Conservation (phyloP, 2,888 invertebrate species). For the Neria commutata region DNA sequence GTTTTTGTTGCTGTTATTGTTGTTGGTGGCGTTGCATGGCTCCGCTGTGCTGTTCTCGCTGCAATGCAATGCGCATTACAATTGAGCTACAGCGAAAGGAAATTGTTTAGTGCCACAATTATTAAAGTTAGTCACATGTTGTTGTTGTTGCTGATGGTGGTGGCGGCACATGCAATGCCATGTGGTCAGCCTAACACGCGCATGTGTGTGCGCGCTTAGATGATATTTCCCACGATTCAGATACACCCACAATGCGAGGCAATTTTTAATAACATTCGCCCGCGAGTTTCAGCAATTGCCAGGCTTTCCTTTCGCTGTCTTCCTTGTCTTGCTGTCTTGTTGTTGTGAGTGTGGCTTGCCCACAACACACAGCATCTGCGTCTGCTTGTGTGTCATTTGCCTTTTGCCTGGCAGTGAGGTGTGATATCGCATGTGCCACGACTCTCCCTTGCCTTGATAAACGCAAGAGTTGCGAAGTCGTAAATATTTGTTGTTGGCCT, state of each 20-base stretch:
- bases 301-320: too few species aligned
- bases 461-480: too few species aligned
- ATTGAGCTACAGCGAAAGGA: conserved; percentile 22
- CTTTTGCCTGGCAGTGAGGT: too few species aligned
- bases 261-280: conserved; percentile 17
- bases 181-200: conserved; percentile 23
- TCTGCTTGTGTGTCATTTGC: too few species aligned
- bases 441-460: too few species aligned
- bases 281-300: too few species aligned
- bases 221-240: conserved; percentile 38
- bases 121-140: conserved; percentile 16
- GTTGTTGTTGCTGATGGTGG: not conserved
- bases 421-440: too few species aligned
- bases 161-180: conserved; percentile 21
- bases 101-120: conserved; percentile 25
- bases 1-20: not conserved
- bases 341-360: too few species aligned
- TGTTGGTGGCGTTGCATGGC: not conserved
- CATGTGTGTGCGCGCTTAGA: conserved; percentile 11
- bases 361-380: too few species aligned
- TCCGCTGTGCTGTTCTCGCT: conserved; percentile 27
- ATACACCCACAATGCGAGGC: conserved; percentile 31
- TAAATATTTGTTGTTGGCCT: too few species aligned
- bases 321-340: too few species aligned
- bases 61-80: conserved; percentile 31